Conservation (phyloP, 2,888 invertebrate species). For the Tryphoninae sp. region DNA sequence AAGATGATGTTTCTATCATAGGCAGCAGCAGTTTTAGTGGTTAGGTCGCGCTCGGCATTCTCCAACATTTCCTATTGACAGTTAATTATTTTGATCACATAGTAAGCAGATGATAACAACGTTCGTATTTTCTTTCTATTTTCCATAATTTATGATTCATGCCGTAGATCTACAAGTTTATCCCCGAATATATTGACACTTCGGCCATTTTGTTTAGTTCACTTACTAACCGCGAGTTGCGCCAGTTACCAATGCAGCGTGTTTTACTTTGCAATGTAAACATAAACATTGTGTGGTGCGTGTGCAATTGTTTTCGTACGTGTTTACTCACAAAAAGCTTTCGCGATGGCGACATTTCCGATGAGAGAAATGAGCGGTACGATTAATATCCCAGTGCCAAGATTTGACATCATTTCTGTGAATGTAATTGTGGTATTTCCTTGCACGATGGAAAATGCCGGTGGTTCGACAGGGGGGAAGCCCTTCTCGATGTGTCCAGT, state of each 20-base stretch:
- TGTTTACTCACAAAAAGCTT: constrained; percentile 88
- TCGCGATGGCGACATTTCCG: constrained; percentile 92
- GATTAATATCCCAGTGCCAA: constrained; percentile 87
- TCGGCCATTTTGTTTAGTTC: neutral
- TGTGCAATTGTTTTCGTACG: constrained; percentile 81
- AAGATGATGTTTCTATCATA: too few relatives aligned
- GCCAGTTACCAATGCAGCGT: neutral
- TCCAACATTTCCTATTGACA: too few relatives aligned
- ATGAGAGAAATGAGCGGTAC: constrained; percentile 89
- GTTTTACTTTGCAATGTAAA: neutral
- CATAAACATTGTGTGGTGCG: constrained; percentile 78
- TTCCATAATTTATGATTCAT: too few relatives aligned
- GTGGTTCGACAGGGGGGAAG: constrained; percentile 83
- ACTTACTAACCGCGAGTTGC: neutral
- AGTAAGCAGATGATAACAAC: too few relatives aligned
- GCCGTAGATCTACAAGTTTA: too few relatives aligned
- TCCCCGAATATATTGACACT: neutral
- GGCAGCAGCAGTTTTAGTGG: too few relatives aligned
- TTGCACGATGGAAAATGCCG: constrained; percentile 82
- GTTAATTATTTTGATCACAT: too few relatives aligned
- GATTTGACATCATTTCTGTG: constrained; percentile 83
- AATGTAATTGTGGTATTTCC: constrained; percentile 83
- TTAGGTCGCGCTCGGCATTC: too few relatives aligned
- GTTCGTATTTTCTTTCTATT: too few relatives aligned
- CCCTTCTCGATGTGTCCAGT: constrained; percentile 86